phyloP scores from a whole-genome alignment of 2,113 vertebrate species.

The Chloroceryle aenea region DNA sequence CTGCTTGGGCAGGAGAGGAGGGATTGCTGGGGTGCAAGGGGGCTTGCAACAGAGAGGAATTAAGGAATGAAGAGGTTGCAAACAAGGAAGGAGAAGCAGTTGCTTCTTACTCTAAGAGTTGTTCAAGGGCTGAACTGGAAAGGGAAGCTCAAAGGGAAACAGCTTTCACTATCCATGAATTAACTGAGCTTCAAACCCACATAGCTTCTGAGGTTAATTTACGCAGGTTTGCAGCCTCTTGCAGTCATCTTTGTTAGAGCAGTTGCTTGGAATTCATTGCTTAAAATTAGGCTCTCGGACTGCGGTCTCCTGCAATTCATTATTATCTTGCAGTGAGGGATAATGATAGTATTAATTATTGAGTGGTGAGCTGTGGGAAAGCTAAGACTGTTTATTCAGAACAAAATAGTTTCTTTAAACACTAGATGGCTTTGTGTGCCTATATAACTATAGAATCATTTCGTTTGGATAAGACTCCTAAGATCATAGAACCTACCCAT shows the following conservation, averaged over 20 bases:
- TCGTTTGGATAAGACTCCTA: not conserved
- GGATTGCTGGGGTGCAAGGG: not conserved
- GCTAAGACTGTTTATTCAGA: not conserved
- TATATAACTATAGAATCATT: not conserved
- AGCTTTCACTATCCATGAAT: not conserved
- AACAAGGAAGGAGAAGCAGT: not conserved
- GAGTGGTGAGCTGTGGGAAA: not conserved
- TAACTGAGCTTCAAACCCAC: not conserved
- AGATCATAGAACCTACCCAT: fast-evolving
- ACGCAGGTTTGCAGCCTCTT: not conserved
- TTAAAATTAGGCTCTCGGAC: not conserved
- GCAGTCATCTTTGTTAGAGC: not conserved
- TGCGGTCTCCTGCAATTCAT: not conserved
- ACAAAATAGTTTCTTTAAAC: not conserved
- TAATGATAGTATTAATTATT: not conserved
- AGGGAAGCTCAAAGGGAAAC: not conserved
- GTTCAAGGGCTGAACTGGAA: not conserved
- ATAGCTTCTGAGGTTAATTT: not conserved
- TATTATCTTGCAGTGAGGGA: not conserved
- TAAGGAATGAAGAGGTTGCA: not conserved
- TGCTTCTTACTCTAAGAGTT: not conserved
- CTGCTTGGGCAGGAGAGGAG: not conserved
- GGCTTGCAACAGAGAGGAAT: not conserved
- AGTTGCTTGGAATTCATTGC: not conserved
- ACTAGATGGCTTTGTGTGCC: not conserved